Percentiles rank a stretch among this genome's conserved stretches.
phyloP scores from a whole-genome alignment of 2,888 invertebrate genomes.

The Sialis lutaria region DNA sequence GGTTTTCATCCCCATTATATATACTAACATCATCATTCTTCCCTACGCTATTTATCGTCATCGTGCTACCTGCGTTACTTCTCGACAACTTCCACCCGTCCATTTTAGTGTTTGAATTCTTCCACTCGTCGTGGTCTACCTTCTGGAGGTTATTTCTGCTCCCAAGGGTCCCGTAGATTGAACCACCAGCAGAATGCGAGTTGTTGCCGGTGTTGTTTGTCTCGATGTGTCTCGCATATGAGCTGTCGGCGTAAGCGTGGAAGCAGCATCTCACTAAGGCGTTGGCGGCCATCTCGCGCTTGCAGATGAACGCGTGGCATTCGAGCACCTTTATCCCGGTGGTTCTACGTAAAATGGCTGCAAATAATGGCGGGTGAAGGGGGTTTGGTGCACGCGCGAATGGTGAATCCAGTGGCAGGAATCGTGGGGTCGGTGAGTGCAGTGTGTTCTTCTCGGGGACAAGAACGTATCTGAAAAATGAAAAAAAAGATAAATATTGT shows the following conservation, averaged over 20 bases:
- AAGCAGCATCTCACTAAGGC: constrained; percentile 94
- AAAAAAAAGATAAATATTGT: no score
- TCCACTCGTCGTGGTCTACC: constrained; percentile 6
- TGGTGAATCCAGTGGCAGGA: constrained; percentile 89
- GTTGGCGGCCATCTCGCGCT: constrained; percentile 91
- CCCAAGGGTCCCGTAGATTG: constrained; percentile 5
- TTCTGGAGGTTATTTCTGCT: constrained; percentile 6
- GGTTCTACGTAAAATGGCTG: constrained; percentile 87
- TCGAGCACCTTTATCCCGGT: constrained; percentile 95
- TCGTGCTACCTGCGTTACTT: constrained; percentile 37
- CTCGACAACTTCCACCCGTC: constrained; percentile 36
- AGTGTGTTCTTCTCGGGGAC: constrained; percentile 28
- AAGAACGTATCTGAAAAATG: constrained; percentile 25
- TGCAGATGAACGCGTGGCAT: constrained; percentile 97
- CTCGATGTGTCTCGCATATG: constrained; percentile 71
- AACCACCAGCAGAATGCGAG: constrained; percentile 10
- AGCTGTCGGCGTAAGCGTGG: constrained; percentile 93
- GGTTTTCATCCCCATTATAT: constrained; percentile 84
- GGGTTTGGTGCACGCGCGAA: constrained; percentile 85
- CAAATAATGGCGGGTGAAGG: constrained; percentile 90
- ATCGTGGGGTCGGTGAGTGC: constrained; percentile 57
- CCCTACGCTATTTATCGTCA: constrained; percentile 38
- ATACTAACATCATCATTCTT: constrained; percentile 62
- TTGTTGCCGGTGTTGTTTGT: constrained; percentile 29
- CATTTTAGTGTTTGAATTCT: constrained; percentile 18